Percentiles rank a stretch among this genome's conserved stretches.
These are phyloP conservation scores for Scylla paramamosain DNA, from an alignment of 1,140 invertebrate genomes.

Conservation along the genomic window DNA sequence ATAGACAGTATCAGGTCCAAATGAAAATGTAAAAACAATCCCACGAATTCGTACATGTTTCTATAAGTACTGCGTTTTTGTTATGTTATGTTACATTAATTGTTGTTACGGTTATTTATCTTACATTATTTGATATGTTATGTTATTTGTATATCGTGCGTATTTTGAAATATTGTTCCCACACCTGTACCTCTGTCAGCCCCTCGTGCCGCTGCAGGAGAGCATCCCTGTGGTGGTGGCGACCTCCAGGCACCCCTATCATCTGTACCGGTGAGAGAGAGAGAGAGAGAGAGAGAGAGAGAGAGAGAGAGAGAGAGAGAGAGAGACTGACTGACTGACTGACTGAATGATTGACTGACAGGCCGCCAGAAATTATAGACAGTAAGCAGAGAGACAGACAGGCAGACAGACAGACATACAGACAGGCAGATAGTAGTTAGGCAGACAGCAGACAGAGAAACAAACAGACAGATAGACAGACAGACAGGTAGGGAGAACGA, in stretches of 20 bases:
- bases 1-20: too few relatives aligned
- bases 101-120: too few relatives aligned
- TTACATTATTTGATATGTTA: too few relatives aligned
- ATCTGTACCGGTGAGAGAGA: slow-evolving; percentile 41
- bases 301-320: not conserved
- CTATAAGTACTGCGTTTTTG: too few relatives aligned
- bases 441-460: too few relatives aligned
- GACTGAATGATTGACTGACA: not conserved
- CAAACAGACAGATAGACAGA: too few relatives aligned
- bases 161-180: not conserved
- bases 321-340: not conserved
- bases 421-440: not conserved
- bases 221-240: slow-evolving; percentile 52
- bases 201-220: not conserved
- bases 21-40: too few relatives aligned
- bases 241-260: slow-evolving; percentile 46
- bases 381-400: not conserved
- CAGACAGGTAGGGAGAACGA: too few relatives aligned
- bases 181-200: not conserved
- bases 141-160: too few relatives aligned
- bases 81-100: too few relatives aligned
- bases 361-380: not conserved
- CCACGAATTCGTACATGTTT: too few relatives aligned
- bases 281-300: slow-evolving; percentile 14
- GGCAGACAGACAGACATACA: not conserved